Conservation (phyloP, 2,888 invertebrate species). For the Drosophila barbarae region DNA sequence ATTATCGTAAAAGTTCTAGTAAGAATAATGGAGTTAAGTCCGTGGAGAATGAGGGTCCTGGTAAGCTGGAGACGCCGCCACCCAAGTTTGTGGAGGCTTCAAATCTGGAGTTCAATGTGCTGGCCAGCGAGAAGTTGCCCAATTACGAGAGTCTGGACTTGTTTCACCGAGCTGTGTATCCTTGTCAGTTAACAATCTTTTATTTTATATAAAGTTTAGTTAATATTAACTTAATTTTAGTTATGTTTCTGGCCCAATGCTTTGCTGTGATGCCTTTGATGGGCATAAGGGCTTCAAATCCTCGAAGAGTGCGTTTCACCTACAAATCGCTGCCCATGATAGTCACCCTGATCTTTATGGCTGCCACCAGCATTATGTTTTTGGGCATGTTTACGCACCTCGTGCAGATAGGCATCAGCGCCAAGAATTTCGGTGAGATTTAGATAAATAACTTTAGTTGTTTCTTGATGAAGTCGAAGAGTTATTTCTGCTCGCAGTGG, state of each 20-base stretch:
- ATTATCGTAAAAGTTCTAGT: conserved; percentile 40
- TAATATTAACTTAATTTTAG: conserved; percentile 46
- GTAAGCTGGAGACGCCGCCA: background rate
- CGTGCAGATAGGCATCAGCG: conserved; percentile 68
- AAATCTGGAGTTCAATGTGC: conserved; percentile 31
- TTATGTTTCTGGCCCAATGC: conserved; percentile 81
- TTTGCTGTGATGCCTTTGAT: conserved; percentile 81
- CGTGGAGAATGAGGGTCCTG: background rate
- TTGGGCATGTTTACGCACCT: conserved; percentile 57
- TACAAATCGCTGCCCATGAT: conserved; percentile 67
- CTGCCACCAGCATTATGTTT: conserved; percentile 49
- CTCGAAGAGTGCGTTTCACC: conserved; percentile 67
- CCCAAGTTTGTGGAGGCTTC: conserved; percentile 25
- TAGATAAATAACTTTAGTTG: too few species aligned
- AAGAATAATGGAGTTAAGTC: conserved; percentile 8
- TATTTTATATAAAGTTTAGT: background rate
- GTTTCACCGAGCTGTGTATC: conserved; percentile 81
- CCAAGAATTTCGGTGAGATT: conserved; percentile 77
- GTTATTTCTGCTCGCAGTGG: conserved; percentile 54
- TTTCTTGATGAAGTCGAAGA: too few species aligned
- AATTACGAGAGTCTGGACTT: conserved; percentile 71
- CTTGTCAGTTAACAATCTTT: conserved; percentile 67
- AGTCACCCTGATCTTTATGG: conserved; percentile 57
- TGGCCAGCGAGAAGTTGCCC: conserved; percentile 34
- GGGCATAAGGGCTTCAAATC: conserved; percentile 79